These are phyloP conservation scores for Diadophis punctatus DNA, from an alignment of 2,113 vertebrate species.

Conservation along the genomic window DNA sequence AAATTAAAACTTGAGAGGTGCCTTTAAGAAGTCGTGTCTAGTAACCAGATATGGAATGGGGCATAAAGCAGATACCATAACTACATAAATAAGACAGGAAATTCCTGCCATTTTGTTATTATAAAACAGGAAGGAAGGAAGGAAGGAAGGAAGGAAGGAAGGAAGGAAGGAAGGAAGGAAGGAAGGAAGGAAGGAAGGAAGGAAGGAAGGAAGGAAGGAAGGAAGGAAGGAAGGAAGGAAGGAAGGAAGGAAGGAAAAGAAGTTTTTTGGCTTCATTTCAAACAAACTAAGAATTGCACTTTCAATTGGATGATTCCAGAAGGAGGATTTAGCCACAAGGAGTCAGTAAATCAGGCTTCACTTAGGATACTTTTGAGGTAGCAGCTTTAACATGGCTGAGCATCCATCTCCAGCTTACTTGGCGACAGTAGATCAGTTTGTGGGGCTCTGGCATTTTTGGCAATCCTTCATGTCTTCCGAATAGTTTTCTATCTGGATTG, in stretches of 20 bases:
- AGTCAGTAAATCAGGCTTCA: neutral
- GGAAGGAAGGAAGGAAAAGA: neutral
- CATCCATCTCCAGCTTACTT: neutral
- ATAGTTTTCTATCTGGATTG: conserved; percentile 80
- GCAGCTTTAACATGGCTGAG: neutral
- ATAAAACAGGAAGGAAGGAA: neutral
- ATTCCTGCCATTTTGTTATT: neutral
- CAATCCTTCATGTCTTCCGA: conserved; percentile 79
- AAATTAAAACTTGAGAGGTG: neutral
- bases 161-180: no score
- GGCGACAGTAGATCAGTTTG: conserved; percentile 51
- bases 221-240: no score
- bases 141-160: no score
- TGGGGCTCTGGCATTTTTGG: conserved; percentile 69
- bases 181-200: no score
- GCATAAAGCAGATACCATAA: neutral
- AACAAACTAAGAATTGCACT: neutral
- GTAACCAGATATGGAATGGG: neutral
- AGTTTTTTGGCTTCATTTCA: neutral
- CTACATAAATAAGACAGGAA: neutral
- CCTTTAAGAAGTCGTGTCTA: neutral
- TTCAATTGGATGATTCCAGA: neutral
- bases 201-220: no score
- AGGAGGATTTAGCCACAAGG: neutral
- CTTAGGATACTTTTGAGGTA: neutral